These are phyloP conservation scores for Chrysolina haemoptera DNA, from an alignment of 2,888 invertebrate genomes.

Conservation along the genomic window DNA sequence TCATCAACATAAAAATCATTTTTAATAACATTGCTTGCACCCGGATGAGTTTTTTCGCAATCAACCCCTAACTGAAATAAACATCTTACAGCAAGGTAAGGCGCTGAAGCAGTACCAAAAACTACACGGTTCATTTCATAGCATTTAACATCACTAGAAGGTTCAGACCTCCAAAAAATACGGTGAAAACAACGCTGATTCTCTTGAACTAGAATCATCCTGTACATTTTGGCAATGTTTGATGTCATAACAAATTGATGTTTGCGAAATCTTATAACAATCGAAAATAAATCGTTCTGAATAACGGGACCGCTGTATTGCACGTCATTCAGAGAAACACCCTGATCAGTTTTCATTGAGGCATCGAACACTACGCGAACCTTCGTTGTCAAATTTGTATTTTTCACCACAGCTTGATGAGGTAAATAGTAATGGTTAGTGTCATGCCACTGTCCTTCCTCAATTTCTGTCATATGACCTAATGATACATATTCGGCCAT, in stretches of 20 bases:
- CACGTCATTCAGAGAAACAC: too few species aligned
- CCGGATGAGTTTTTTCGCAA: conserved; percentile 31
- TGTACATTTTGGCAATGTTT: conserved; percentile 37
- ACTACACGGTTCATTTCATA: too few species aligned
- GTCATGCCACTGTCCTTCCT: conserved; percentile 16
- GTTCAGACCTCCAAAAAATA: conserved; percentile 36
- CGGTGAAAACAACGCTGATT: conserved; percentile 33
- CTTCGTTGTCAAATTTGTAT: conserved; percentile 42
- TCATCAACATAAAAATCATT: conserved; percentile 53
- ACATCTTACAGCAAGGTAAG: conserved; percentile 47
- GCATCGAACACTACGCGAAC: conserved; percentile 46
- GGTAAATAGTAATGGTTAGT: conserved; percentile 36
- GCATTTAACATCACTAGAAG: neutral
- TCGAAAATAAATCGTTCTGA: conserved; percentile 38
- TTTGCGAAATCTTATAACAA: conserved; percentile 28
- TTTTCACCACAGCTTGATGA: conserved; percentile 46
- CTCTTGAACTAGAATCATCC: conserved; percentile 33
- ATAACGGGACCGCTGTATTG: conserved; percentile 14
- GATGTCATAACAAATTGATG: conserved; percentile 31
- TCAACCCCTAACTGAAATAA: conserved; percentile 44
- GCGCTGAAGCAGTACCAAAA: conserved; percentile 47
- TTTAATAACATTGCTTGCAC: conserved; percentile 37
- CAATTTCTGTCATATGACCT: conserved; percentile 13
- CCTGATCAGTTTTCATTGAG: neutral
- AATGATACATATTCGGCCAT: conserved; percentile 46